phyloP scores from a whole-genome alignment of 2,888 invertebrate genomes.

The Amblyteles armatorius region DNA sequence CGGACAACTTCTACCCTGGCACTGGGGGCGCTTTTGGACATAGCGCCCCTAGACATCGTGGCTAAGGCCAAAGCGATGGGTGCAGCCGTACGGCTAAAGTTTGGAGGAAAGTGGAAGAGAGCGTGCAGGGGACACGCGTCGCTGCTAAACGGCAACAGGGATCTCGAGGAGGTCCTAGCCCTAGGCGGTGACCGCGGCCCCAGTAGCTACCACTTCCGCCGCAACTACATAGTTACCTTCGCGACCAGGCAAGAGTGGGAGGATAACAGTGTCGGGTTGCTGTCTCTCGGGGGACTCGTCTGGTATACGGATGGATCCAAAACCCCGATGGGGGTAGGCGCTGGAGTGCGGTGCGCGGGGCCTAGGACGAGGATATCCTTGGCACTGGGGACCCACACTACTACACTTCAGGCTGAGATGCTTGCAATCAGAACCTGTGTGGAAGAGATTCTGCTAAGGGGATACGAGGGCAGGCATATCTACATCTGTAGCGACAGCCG shows the following conservation, averaged over 20 bases:
- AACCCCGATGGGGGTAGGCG: too few species aligned
- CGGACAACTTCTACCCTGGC: too few species aligned
- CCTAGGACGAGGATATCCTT: too few species aligned
- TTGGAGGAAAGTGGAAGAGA: conserved; percentile 18
- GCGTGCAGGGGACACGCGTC: background rate
- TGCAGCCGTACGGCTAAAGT: background rate
- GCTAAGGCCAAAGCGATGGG: background rate
- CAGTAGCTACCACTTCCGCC: too few species aligned
- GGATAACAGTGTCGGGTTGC: background rate
- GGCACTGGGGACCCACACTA: background rate
- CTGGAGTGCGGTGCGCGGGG: too few species aligned
- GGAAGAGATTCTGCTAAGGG: background rate
- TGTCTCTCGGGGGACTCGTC: conserved; percentile 35
- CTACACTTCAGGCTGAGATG: background rate
- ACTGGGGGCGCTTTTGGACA: background rate
- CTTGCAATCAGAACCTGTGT: background rate
- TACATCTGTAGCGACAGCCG: conserved; percentile 23
- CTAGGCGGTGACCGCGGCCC: too few species aligned
- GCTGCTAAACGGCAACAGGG: background rate
- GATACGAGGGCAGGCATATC: conserved; percentile 4
- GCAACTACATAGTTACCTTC: too few species aligned
- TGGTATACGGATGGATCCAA: background rate
- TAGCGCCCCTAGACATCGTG: background rate
- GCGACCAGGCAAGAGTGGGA: background rate
- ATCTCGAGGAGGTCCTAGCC: background rate